Evolutionary conservation across 1,140 invertebrate species (phyloP).

Genomic region (Ganaspis sp.): DNA sequence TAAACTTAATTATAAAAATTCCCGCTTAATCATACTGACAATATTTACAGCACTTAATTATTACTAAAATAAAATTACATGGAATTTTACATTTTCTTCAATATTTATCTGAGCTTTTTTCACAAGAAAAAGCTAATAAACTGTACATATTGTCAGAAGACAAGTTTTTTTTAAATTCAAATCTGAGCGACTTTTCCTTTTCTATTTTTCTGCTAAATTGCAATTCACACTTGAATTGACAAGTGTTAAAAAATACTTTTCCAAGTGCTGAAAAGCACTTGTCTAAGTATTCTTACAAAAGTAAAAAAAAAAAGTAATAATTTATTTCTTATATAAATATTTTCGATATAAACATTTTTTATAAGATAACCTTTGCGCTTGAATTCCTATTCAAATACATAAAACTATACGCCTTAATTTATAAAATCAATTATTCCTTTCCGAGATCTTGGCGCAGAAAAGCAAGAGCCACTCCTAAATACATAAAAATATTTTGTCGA

Average conservation of each 20-base stretch:
- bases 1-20: background rate
- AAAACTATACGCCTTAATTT: no score
- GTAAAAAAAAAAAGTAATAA: no score
- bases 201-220: background rate
- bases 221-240: background rate
- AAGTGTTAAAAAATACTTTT: no score
- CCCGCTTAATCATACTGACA: background rate
- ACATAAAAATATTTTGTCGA: background rate
- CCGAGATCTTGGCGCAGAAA: background rate
- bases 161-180: background rate
- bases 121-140: background rate
- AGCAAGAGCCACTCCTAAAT: constrained; percentile 2
- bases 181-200: background rate
- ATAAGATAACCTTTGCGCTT: no score
- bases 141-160: constrained; percentile 6
- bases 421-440: background rate
- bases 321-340: no score
- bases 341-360: no score
- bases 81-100: background rate
- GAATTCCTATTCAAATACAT: no score
- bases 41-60: background rate
- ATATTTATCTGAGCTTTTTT: background rate
- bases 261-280: no score
- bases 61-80: background rate
- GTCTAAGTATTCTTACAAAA: no score